Evolutionary conservation across 2,888 invertebrate genomes (phyloP).

Genomic region (Exocentrus adspersus): DNA sequence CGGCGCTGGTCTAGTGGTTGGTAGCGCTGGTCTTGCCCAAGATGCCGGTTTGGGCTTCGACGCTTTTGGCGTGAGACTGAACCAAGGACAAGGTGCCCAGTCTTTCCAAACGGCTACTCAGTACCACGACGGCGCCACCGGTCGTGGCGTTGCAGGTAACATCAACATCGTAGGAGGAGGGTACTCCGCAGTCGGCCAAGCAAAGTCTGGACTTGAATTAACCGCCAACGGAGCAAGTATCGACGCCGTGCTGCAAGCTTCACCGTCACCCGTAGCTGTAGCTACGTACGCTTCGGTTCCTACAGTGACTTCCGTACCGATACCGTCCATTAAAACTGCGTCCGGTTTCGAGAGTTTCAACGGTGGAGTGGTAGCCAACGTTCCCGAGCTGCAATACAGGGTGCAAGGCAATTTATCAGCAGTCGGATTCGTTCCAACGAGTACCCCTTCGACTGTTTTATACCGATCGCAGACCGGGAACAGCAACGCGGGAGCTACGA

Average conservation of each 20-base stretch:
- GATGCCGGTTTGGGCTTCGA: not conserved
- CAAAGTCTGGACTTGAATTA: slow-evolving; percentile 45
- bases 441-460: too few relatives aligned
- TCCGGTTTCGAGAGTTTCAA: slow-evolving; percentile 50
- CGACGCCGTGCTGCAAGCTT: slow-evolving; percentile 43
- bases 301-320: slow-evolving; percentile 53
- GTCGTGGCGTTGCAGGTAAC: slow-evolving; percentile 31
- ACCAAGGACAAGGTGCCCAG: too few relatives aligned
- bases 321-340: slow-evolving; percentile 51
- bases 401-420: slow-evolving; percentile 39
- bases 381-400: slow-evolving; percentile 58
- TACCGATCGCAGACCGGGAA: too few relatives aligned
- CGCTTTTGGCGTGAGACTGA: slow-evolving; percentile 1
- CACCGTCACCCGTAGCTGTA: slow-evolving; percentile 44
- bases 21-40: not conserved
- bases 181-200: slow-evolving; percentile 54
- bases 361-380: slow-evolving; percentile 58
- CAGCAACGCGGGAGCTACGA: slow-evolving; percentile 4
- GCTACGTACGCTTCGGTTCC: slow-evolving; percentile 44
- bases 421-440: too few relatives aligned
- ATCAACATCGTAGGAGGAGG: slow-evolving; percentile 57
- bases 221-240: slow-evolving; percentile 46
- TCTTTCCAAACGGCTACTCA: slow-evolving; percentile 32
- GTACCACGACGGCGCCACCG: slow-evolving; percentile 23
- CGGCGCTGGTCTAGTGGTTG: not conserved